Evolutionary conservation across 1,140 invertebrate genomes (phyloP).

Genomic region (Zaprionus africanus): DNA sequence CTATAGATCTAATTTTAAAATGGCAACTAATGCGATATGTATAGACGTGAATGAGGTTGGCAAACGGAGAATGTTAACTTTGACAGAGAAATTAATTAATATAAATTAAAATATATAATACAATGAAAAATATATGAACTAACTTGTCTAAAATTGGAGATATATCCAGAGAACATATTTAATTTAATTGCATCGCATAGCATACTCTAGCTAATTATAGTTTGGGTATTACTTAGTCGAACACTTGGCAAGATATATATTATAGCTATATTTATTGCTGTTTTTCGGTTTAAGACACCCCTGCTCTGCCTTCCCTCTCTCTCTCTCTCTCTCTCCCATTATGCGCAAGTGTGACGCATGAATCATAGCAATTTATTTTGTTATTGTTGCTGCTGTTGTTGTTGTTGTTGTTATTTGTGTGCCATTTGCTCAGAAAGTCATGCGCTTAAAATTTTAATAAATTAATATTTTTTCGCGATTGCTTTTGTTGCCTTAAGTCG

Average conservation of each 20-base stretch:
- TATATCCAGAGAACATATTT: not conserved
- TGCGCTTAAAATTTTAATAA: conserved; percentile 79
- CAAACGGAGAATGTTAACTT: not conserved
- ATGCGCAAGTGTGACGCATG: conserved; percentile 77
- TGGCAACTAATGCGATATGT: not conserved
- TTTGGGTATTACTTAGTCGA: conserved; percentile 30
- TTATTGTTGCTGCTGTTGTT: conserved; percentile 20
- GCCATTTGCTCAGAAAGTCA: conserved; percentile 71
- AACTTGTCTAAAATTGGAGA: not conserved
- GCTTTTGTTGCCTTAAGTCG: conserved; percentile 24
- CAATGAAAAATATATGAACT: too few relatives aligned
- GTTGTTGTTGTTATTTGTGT: conserved; percentile 43
- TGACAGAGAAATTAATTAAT: not conserved
- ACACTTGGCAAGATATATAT: conserved; percentile 5
- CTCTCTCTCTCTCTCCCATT: conserved; percentile 58
- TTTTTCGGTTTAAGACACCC: conserved; percentile 25
- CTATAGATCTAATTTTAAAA: conserved; percentile 1
- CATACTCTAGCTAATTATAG: not conserved
- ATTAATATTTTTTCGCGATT: conserved; percentile 63
- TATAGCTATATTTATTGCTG: conserved; percentile 20
- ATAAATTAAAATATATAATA: not conserved
- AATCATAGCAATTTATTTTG: conserved; percentile 62
- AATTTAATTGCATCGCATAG: not conserved
- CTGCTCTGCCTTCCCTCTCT: conserved; percentile 2
- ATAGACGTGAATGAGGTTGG: not conserved